Evolutionary conservation across 30 jellyfish, hydroid and myxozoan genomes (phyloP).

Genomic region (Nemopilema nomurai): DNA sequence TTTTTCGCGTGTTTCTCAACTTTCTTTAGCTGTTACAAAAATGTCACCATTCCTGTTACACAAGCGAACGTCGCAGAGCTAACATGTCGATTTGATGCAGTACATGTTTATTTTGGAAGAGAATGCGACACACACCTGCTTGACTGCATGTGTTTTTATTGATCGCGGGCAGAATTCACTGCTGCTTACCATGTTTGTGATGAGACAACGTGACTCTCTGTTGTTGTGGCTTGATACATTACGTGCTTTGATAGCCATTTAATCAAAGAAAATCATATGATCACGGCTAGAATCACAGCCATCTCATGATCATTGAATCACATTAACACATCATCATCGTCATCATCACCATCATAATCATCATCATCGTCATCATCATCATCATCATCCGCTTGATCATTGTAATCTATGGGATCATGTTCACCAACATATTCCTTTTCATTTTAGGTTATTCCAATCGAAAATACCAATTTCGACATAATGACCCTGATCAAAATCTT

Average conservation of each 20-base stretch:
- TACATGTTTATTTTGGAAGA: not conserved
- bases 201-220: not conserved
- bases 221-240: not conserved
- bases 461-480: too few relatives aligned
- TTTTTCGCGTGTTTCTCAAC: not conserved
- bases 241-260: not conserved
- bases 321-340: too few relatives aligned
- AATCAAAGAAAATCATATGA: too few relatives aligned
- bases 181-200: not conserved
- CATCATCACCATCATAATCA: not conserved
- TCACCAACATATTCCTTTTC: not conserved
- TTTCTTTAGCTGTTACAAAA: too few relatives aligned
- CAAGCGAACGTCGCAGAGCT: not conserved
- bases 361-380: not conserved
- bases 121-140: not conserved
- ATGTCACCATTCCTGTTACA: not conserved
- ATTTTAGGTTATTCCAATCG: not conserved
- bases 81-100: not conserved
- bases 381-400: not conserved
- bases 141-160: not conserved
- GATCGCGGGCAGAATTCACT: not conserved
- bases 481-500: too few relatives aligned
- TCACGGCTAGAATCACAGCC: too few relatives aligned
- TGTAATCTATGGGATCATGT: not conserved
- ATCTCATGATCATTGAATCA: too few relatives aligned